A percentile compares a stretch with the other conserved stretches of the same genome.
These are phyloP conservation scores for Choloepus didactylus DNA, from an alignment of 2,797 vertebrate species.

Conservation along the genomic window DNA sequence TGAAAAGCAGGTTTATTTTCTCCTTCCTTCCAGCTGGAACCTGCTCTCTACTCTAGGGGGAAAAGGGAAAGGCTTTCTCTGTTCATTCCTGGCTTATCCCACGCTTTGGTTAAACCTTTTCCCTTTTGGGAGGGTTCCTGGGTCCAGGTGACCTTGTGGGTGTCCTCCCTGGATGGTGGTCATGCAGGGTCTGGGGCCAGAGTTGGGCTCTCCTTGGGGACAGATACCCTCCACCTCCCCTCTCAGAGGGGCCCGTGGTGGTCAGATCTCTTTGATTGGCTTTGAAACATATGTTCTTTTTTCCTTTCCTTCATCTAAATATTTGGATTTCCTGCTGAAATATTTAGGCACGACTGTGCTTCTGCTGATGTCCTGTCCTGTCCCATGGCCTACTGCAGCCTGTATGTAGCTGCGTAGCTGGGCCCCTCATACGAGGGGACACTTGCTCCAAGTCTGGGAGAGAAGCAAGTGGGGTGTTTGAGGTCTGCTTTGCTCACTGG, in stretches of 20 bases:
- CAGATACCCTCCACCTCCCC: neutral
- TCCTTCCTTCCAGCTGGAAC: neutral
- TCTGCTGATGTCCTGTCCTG: conserved; percentile 38
- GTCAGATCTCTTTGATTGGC: conserved; percentile 30
- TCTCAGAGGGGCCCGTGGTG: neutral
- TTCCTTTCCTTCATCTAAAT: conserved; percentile 68
- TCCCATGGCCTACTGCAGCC: conserved; percentile 9
- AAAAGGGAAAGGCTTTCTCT: neutral
- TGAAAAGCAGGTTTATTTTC: neutral
- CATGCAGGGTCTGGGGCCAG: neutral
- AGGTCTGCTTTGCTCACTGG: neutral
- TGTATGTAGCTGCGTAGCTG: conserved; percentile 47
- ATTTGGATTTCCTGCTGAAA: conserved; percentile 72
- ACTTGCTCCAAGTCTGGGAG: neutral
- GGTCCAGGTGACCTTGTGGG: neutral
- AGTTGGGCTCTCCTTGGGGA: neutral
- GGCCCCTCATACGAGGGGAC: neutral
- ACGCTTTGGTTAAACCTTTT: neutral
- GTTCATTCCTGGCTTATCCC: neutral
- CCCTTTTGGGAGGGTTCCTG: neutral
- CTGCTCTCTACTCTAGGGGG: neutral
- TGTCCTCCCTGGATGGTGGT: neutral
- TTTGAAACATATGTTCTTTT: conserved; percentile 69
- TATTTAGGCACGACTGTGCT: conserved; percentile 71
- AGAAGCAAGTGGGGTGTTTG: neutral